Evolutionary conservation across 2,888 invertebrate species (phyloP).

Genomic region (Willowsia nigromaculata): DNA sequence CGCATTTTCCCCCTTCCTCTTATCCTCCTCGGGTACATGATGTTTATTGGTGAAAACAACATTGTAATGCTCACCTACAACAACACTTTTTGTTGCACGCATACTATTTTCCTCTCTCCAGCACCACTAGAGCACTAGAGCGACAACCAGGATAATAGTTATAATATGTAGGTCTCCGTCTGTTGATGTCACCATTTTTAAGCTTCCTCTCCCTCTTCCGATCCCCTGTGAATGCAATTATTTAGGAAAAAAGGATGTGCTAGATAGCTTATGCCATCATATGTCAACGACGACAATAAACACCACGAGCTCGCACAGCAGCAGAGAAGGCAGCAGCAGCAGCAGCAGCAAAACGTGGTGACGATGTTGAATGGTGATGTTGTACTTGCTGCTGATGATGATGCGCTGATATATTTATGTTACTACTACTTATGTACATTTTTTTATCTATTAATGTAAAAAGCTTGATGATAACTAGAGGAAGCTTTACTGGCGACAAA

Average conservation of each 20-base stretch:
- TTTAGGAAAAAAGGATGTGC: slow-evolving; percentile 21
- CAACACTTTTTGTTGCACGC: too few species aligned
- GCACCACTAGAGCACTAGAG: too few species aligned
- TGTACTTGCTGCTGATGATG: not conserved
- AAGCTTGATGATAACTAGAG: slow-evolving; percentile 11
- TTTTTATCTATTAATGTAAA: slow-evolving; percentile 33
- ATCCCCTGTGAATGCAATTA: slow-evolving; percentile 62
- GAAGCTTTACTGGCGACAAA: not conserved
- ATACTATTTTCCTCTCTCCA: too few species aligned
- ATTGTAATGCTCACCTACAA: too few species aligned
- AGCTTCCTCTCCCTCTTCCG: slow-evolving; percentile 41
- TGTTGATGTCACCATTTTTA: slow-evolving; percentile 33
- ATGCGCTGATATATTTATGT: slow-evolving; percentile 1
- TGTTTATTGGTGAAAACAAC: too few species aligned
- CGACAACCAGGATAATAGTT: too few species aligned
- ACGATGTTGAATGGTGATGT: not conserved
- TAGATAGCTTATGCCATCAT: slow-evolving; percentile 22
- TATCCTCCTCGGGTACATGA: too few species aligned
- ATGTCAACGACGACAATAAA: not conserved
- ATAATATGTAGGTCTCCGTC: slow-evolving; percentile 1
- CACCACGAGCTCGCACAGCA: too few species aligned
- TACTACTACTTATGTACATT: not conserved
- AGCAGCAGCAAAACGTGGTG: not conserved
- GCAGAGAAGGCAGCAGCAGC: not conserved
- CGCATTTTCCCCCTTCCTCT: too few species aligned